Evolutionary conservation across 2,888 invertebrate species (phyloP).

Genomic region (Anorthoa munda): DNA sequence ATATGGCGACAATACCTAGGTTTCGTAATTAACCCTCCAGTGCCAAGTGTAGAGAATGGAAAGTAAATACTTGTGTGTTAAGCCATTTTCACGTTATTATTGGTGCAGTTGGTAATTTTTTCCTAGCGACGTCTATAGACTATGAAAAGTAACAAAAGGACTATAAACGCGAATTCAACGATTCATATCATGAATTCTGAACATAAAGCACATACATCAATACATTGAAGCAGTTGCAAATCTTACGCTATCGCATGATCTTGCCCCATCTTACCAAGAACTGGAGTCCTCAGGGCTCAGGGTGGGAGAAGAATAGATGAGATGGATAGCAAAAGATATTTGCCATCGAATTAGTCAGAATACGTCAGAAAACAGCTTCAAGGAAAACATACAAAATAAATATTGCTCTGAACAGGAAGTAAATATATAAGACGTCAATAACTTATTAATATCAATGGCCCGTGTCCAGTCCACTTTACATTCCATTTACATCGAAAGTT

Average conservation of each 20-base stretch:
- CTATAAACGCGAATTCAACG: no score
- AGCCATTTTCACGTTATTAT: constrained; percentile 10
- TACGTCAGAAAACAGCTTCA: neutral
- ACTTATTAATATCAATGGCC: constrained; percentile 19
- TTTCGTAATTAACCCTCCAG: constrained; percentile 49
- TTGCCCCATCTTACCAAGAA: no score
- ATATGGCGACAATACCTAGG: constrained; percentile 41
- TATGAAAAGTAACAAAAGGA: neutral
- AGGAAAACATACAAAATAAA: constrained; percentile 6
- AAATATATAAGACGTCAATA: neutral
- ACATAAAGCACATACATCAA: no score
- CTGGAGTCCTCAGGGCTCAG: no score
- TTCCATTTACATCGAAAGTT: constrained; percentile 33
- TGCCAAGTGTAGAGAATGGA: constrained; percentile 50
- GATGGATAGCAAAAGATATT: neutral
- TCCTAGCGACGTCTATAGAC: neutral
- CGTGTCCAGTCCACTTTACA: constrained; percentile 12
- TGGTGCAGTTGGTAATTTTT: neutral
- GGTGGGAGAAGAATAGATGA: no score
- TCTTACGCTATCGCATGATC: no score
- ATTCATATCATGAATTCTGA: no score
- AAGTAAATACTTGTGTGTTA: constrained; percentile 26
- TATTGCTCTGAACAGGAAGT: constrained; percentile 7
- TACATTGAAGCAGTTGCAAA: no score
- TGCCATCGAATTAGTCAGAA: neutral